Base-by-base conservation (phyloP, 2,113 vertebrate species). In the Pseudolaguvia tuberculata region DNA sequence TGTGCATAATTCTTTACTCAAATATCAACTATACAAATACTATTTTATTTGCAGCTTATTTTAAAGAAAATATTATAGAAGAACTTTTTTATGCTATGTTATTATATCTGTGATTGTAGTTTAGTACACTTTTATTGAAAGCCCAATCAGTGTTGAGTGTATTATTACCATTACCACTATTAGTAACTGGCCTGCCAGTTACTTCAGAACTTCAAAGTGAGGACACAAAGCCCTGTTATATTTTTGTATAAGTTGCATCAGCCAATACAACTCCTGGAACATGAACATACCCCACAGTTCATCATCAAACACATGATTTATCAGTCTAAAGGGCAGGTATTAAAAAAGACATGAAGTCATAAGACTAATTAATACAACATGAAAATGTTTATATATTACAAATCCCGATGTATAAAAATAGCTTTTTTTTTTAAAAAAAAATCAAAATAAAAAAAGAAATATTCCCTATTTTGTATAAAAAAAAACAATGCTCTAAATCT, bases 321-420 rank as follows among this genome's bases (percentile, higher is more conserved):
- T 66, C 58, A 56, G 62, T 75, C 67, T 74, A 35, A 76, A 59
- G 56, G 47, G 63, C 51, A 72, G 39, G 77, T 72, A 45, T 77
- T 56, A 79, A 67, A 79, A 48, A 73, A 78, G 68, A 70, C 56
- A 57, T 70, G 39, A n/a, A 61, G 55, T 25, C 52, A 81, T 84
- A 72, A 80, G 35, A 87, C 85, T 82, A 81, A 84, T 88, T 79
- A 79, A 75, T 71, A 86, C 76, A 80, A 78, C 76, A 78, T 65
- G 6, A 50, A 76, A 68, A 52, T 47, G 65, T 58, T 51, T 74
- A 89, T 89, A 89, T 87, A 90, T 90, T 89, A 89, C 86, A 78
- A 89, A 87, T 89, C 81, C 79, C 48, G 83, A 82, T 73, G 87
- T 91, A 92, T 79, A 91, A 92, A 92, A 92, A 92, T 92, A 92